phyloP scores from a whole-genome alignment of 2,797 vertebrate species.

The Australoheros facetus region DNA sequence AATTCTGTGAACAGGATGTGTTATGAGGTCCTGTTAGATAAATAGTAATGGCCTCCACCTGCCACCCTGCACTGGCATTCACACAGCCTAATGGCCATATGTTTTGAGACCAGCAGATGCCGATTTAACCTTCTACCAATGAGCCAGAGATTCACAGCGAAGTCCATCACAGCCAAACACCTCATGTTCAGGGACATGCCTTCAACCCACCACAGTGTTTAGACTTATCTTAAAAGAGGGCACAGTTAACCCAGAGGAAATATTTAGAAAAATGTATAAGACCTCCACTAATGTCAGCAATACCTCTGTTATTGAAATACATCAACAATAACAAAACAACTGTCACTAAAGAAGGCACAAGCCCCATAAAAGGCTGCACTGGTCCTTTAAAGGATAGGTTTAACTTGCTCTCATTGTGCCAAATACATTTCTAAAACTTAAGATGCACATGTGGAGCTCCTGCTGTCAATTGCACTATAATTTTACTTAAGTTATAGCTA shows the following conservation, averaged over 20 bases:
- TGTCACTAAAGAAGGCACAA: background rate
- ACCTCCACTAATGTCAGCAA: background rate
- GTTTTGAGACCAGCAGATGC: constrained; percentile 68
- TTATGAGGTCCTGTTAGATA: constrained; percentile 52
- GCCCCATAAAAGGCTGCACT: background rate
- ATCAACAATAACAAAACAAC: background rate
- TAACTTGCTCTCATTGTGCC: background rate
- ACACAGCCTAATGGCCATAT: constrained; percentile 68
- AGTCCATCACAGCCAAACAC: constrained; percentile 44
- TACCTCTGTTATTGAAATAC: background rate
- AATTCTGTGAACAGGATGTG: constrained; percentile 37
- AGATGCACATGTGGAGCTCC: background rate
- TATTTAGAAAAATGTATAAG: background rate
- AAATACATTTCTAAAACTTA: background rate
- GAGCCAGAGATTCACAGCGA: constrained; percentile 43
- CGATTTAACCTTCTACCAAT: constrained; percentile 70
- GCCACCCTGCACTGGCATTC: constrained; percentile 35
- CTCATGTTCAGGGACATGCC: constrained; percentile 44
- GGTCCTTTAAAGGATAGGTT: constrained; percentile 10
- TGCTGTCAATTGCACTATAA: background rate
- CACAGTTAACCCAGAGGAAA: background rate
- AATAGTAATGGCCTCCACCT: constrained; percentile 55
- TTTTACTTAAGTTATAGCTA: background rate
- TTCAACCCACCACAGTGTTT: constrained; percentile 6
- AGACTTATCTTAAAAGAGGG: background rate